A percentile compares a stretch with the other conserved stretches of the same genome.
These are phyloP conservation scores for Diarsia rubi DNA, from an alignment of 2,888 invertebrate species.

Conservation along the genomic window DNA sequence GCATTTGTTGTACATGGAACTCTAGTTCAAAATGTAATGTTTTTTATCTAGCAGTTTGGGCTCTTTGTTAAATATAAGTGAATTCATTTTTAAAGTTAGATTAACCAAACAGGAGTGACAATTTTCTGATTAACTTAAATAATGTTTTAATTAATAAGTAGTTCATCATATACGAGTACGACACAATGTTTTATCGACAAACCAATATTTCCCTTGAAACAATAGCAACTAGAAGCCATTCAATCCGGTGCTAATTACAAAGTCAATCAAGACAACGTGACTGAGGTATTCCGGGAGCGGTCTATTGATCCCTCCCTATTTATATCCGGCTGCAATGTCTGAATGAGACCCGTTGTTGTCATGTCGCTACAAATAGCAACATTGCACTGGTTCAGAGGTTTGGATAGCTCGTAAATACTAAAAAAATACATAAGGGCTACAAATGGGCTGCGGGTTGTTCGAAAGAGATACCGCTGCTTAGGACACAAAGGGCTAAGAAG, in stretches of 20 bases:
- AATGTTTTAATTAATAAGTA: too few species aligned
- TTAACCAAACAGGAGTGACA: too few species aligned
- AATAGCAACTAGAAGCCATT: conserved; percentile 23
- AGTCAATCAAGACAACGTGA: conserved; percentile 42
- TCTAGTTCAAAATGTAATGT: background rate
- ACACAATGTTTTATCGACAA: background rate
- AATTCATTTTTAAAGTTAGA: background rate
- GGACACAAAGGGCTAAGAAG: too few species aligned
- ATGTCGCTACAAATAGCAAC: background rate
- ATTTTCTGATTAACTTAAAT: too few species aligned
- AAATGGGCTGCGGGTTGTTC: too few species aligned
- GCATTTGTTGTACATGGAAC: background rate
- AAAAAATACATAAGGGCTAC: background rate
- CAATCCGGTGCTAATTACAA: conserved; percentile 33
- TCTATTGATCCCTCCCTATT: conserved; percentile 46
- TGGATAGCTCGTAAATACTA: background rate
- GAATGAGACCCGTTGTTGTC: conserved; percentile 9
- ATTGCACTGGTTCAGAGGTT: background rate
- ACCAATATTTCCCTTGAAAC: background rate
- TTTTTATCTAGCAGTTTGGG: background rate
- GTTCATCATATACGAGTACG: background rate
- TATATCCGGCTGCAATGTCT: conserved; percentile 12
- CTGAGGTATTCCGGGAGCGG: conserved; percentile 34
- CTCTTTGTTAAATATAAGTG: background rate
- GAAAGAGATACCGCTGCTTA: too few species aligned